Conservation (phyloP, 2,888 invertebrate species). For the Ormia ochracea region DNA sequence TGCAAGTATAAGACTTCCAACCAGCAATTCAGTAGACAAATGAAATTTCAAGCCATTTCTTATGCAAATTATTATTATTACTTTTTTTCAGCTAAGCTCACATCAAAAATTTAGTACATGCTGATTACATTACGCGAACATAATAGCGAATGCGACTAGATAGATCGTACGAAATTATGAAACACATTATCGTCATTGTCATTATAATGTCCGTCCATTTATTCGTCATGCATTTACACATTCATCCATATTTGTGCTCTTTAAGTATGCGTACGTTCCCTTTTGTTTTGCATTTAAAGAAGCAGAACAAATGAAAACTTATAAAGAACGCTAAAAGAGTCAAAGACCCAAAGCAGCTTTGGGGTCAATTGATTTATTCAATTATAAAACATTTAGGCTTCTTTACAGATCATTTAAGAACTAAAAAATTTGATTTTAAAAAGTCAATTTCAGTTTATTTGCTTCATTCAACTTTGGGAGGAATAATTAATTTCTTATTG, state of each 20-base stretch:
- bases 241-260: not conserved
- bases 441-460: not conserved
- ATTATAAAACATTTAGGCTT: conserved; percentile 47
- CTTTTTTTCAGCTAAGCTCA: not conserved
- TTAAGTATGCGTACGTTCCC: not conserved
- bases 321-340: conserved; percentile 36
- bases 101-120: not conserved
- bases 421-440: conserved; percentile 6
- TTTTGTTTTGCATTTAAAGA: not conserved
- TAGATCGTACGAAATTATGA: not conserved
- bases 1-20: not conserved
- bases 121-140: not conserved
- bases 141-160: not conserved
- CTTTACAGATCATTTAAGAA: conserved; percentile 24
- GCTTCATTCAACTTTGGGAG: conserved; percentile 1
- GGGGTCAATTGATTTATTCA: conserved; percentile 65
- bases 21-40: not conserved
- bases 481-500: not conserved
- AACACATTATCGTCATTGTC: not conserved
- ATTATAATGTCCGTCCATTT: not conserved
- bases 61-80: not conserved
- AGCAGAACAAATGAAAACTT: not conserved
- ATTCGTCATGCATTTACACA: not conserved
- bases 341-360: conserved; percentile 59
- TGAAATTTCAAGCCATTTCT: no score